phyloP scores from a whole-genome alignment of 2,797 vertebrate species.

The Cynodonichthys magdalenae region DNA sequence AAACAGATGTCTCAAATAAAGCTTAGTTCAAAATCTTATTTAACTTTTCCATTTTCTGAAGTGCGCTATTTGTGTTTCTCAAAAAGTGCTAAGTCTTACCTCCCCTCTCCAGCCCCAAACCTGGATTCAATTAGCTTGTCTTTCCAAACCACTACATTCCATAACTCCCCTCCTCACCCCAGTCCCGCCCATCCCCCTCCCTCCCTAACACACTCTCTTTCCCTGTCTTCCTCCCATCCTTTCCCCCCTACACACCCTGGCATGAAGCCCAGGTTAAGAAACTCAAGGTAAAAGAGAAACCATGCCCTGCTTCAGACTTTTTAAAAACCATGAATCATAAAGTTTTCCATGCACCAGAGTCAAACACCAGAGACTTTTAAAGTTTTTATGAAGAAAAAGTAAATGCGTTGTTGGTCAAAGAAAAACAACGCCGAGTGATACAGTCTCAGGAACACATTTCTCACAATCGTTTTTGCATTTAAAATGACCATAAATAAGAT shows the following conservation, averaged over 20 bases:
- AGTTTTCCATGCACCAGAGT: neutral
- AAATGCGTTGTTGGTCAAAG: too few relatives aligned
- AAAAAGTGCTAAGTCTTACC: constrained; percentile 63
- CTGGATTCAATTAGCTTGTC: constrained; percentile 89
- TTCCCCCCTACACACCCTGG: constrained; percentile 65
- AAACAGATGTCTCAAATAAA: constrained; percentile 7
- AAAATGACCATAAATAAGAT: neutral
- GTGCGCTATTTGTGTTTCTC: constrained; percentile 49
- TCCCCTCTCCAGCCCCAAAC: constrained; percentile 74
- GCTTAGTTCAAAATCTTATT: constrained; percentile 3
- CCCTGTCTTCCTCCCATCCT: constrained; percentile 60
- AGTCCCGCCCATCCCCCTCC: constrained; percentile 63
- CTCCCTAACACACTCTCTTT: constrained; percentile 56
- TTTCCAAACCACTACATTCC: constrained; percentile 89
- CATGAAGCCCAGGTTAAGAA: constrained; percentile 67
- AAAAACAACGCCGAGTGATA: neutral
- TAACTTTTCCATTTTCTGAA: constrained; percentile 38
- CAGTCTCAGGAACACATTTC: constrained; percentile 9
- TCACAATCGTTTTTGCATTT: constrained; percentile 3
- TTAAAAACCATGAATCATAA: constrained; percentile 15
- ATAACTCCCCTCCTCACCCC: constrained; percentile 76
- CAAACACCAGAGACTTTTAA: constrained; percentile 29
- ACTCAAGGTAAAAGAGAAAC: constrained; percentile 57
- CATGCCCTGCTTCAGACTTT: constrained; percentile 28
- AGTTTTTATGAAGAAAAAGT: neutral